A percentile compares a stretch with the other conserved stretches of the same genome.
Conservation (phyloP, 2,797 vertebrate genomes). For the Arremon brunneinucha region DNA sequence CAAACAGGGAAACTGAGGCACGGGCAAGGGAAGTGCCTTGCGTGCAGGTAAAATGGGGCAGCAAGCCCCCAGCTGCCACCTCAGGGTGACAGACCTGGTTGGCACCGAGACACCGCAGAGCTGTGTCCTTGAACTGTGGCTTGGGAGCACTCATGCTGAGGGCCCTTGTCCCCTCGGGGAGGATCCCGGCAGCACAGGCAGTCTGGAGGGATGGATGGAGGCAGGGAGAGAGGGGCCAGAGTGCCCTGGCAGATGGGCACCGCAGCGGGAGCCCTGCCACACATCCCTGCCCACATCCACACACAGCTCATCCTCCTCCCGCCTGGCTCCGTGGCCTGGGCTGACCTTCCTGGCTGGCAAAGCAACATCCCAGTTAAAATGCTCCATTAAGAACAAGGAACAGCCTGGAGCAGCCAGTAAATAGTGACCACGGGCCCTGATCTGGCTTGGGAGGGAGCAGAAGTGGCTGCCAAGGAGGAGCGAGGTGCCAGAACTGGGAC, state of each 20-base stretch:
- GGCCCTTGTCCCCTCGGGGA: background rate
- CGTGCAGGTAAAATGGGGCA: background rate
- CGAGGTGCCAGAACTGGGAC: background rate
- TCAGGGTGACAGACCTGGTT: accelerated
- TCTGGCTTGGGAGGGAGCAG: background rate
- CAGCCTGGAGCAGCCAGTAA: background rate
- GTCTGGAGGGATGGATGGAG: background rate
- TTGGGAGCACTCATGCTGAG: accelerated
- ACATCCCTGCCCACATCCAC: accelerated
- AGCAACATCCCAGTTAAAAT: background rate
- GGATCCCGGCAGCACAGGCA: background rate
- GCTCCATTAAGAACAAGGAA: background rate
- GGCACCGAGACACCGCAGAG: accelerated
- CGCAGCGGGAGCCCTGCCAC: accelerated
- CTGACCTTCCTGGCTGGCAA: background rate
- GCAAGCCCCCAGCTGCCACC: background rate
- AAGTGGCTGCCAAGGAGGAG: background rate
- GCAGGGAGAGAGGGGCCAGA: background rate
- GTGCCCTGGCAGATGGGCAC: background rate
- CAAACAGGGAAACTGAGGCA: background rate
- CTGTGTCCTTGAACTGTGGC: background rate
- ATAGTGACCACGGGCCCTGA: accelerated
- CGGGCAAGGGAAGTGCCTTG: background rate
- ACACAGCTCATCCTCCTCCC: background rate
- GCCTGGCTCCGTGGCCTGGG: accelerated